Base-by-base conservation (phyloP, 92 coral and sea anemone species). In the Zoanthus sociatus region DNA sequence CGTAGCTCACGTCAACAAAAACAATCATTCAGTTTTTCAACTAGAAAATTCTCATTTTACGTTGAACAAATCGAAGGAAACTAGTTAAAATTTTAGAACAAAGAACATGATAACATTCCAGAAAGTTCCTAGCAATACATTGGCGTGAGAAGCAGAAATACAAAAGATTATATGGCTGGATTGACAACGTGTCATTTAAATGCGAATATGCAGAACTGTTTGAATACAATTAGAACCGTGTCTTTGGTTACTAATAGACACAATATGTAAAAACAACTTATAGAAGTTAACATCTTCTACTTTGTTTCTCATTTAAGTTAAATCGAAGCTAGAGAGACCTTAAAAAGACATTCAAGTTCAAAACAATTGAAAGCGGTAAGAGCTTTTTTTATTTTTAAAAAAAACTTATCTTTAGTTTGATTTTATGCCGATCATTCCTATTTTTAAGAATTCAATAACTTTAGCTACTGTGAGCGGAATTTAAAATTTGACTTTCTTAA, bases 171-270 rank as follows among this genome's bases (percentile, higher is more conserved):
- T 30, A 15, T 37, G 42, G 42, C 42, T 37, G 4, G 42, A 37
- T 37, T 37, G 42, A 37, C 42, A 37, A 37, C 4, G 42, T 37
- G 55, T 76, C 44, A 51, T 26, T 10, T 76, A 44, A 76, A 51
- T 76, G 18, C 50, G 15, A 76, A 76, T 48, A 76, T 42, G 42
- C 37, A 11, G 51, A 31, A 9, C 12, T 48, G 58, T 75, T 10
- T 50, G 79, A 54, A 76, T 26, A 10, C 20, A 76, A 76, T 44
- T 76, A 48, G 11, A 76, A 3, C 44, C 11, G 54, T 76, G 79
- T 51, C 64, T 48, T 48, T 76, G 79, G 79, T 76, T 76, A 21
- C 79, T 63, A 30, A 76, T 31, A 44, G 79, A 76, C 20, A 51
- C 50, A 26, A 17, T 8, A 75, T n/a, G 15, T 76, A 21, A 17